Evolutionary conservation across 2,113 vertebrate species (phyloP).

Genomic region (Pangasianodon hypophthalmus): DNA sequence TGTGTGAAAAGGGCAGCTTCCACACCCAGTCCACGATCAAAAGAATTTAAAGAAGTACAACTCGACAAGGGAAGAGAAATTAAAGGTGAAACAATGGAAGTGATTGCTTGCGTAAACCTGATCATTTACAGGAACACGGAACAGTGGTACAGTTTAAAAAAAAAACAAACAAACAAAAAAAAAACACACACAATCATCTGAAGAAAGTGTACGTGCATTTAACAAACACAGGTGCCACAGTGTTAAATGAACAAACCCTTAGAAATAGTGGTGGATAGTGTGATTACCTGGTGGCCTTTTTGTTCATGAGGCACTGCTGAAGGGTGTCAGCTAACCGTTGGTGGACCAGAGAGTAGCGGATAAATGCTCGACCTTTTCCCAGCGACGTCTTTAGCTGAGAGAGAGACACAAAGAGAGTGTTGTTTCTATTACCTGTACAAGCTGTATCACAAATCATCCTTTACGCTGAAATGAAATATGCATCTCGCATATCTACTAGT

Average conservation of each 20-base stretch:
- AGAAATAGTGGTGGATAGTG: background rate
- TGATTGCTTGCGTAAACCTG: background rate
- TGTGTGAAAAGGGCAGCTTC: conserved; percentile 2
- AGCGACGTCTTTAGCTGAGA: conserved; percentile 89
- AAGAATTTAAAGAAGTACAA: conserved; percentile 43
- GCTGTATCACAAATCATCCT: background rate
- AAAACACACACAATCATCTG: background rate
- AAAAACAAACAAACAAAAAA: background rate
- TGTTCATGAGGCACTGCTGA: conserved; percentile 95
- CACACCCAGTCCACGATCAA: background rate
- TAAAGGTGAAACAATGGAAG: conserved; percentile 1
- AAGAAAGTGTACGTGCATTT: too few relatives aligned
- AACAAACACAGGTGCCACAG: background rate
- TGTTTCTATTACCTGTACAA: background rate
- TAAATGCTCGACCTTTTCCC: conserved; percentile 92
- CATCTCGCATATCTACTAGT: background rate
- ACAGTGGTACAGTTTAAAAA: background rate
- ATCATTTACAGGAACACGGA: conserved; percentile 24
- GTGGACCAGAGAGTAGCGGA: conserved; percentile 93
- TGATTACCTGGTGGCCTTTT: conserved; percentile 86
- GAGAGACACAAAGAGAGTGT: background rate
- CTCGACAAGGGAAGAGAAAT: conserved; percentile 8
- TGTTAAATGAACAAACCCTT: background rate
- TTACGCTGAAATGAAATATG: background rate
- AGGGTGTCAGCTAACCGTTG: conserved; percentile 93